Base-by-base conservation (phyloP, 2,888 invertebrate genomes). In the Hymenopus coronatus region DNA sequence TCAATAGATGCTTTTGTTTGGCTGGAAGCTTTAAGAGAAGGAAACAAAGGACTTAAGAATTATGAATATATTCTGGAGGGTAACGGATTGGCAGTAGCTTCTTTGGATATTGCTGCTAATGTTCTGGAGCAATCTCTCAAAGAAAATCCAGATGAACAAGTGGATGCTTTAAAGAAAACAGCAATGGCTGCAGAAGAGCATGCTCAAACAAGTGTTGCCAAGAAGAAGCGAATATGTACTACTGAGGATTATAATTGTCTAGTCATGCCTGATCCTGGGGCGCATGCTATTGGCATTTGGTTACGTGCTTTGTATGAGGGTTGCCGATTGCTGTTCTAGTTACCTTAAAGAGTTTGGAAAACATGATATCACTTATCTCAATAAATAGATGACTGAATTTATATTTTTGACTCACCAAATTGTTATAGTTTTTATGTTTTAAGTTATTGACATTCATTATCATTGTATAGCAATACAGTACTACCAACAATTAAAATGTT, bases 1-100 rank as follows among this genome's bases (percentile, higher is more conserved):
- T 6, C 27, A 25, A 46, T 83, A 82, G 70, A 85, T 27, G 87
- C 84, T 3, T 28, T 25, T 27, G 30, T 54, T 0, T 96, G 96
- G 96, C 91, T 94, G 9, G 91, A 92, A 0, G 95, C 95, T 0
- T 94, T 95, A 93, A 92, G 94, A 81, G 93, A 92, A 27, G 96
- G 95, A 0, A 94, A 96, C 90, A 92, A 94, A 28, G 95, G 95
- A 0, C 94, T 97, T 81, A 94, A 94, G 91, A 95, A 94, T 92
- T 97, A 97, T 91, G 96, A 97, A 2, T 95, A 96, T 87, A 97
- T 97, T 0, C 94, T 94, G 91, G 94, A 95, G 2, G 97, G 97
- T 0, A 96, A 97, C 91, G 94, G 97, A 91, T 97, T 97, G 30
- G 96, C 97, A 96, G 96, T 97, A 90, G 91, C 88, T 87, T 70